Conservation (phyloP, 1,140 invertebrate species). For the Drosophila bocqueti region DNA sequence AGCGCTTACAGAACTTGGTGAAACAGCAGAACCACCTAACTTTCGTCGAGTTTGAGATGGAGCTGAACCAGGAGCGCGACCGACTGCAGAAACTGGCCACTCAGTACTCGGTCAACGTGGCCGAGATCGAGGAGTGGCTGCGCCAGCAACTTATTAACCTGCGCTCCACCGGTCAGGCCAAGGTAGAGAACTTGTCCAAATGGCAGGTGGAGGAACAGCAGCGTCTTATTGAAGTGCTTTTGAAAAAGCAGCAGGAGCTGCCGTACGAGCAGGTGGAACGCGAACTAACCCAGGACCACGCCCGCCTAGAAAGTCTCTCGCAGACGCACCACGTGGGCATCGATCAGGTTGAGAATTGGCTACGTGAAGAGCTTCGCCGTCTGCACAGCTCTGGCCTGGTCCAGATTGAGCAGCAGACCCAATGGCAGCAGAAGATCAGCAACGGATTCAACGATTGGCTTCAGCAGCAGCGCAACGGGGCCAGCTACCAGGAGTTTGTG, state of each 20-base stretch:
- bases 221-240: constrained; percentile 68
- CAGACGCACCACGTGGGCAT: constrained; percentile 75
- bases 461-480: constrained; percentile 64
- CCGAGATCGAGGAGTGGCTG: constrained; percentile 75
- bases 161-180: constrained; percentile 68
- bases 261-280: constrained; percentile 71
- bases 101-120: constrained; percentile 78
- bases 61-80: constrained; percentile 71
- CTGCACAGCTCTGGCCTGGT: constrained; percentile 72
- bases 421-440: constrained; percentile 76
- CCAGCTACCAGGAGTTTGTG: constrained; percentile 72
- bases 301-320: constrained; percentile 60
- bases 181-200: constrained; percentile 72
- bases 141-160: constrained; percentile 76
- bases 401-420: constrained; percentile 68
- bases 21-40: constrained; percentile 73
- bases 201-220: constrained; percentile 79
- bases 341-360: constrained; percentile 77
- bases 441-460: constrained; percentile 69
- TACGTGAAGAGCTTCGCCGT: constrained; percentile 68
- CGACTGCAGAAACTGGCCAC: constrained; percentile 67
- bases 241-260: constrained; percentile 73
- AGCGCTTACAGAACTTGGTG: constrained; percentile 69
- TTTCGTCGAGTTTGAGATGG: constrained; percentile 75
- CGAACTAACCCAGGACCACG: constrained; percentile 64